These are phyloP conservation scores for Sesamia nonagrioides DNA, from an alignment of 1,140 invertebrate species.

Conservation along the genomic window DNA sequence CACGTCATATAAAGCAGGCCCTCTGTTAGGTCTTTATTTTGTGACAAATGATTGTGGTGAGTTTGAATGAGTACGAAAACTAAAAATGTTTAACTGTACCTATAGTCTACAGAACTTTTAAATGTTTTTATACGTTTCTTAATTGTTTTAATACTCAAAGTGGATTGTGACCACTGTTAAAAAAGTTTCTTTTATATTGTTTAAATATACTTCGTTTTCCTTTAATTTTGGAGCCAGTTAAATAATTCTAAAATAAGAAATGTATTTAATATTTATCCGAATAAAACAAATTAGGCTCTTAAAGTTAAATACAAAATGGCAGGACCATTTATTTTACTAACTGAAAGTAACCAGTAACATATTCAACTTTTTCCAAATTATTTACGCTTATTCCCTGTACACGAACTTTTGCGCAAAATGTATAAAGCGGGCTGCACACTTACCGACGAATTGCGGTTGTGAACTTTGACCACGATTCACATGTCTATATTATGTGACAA, in stretches of 20 bases:
- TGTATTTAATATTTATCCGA: not conserved
- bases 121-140: not conserved
- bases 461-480: too few species aligned
- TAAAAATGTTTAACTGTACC: not conserved
- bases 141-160: not conserved
- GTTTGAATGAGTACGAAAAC: not conserved
- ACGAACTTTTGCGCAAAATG: conserved; percentile 13
- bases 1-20: too few species aligned
- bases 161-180: not conserved
- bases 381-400: not conserved
- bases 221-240: not conserved
- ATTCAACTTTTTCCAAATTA: conserved; percentile 25
- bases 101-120: not conserved
- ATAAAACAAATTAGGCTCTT: too few species aligned
- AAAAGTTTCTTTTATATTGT: not conserved
- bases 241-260: not conserved
- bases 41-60: too few species aligned
- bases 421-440: too few species aligned
- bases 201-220: not conserved
- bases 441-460: too few species aligned
- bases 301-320: too few species aligned
- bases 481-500: too few species aligned
- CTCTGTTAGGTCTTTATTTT: too few species aligned
- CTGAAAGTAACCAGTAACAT: not conserved
- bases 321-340: too few species aligned